These are phyloP conservation scores for Apocrypta bakeri DNA, from an alignment of 1,140 invertebrate species.

Conservation along the genomic window DNA sequence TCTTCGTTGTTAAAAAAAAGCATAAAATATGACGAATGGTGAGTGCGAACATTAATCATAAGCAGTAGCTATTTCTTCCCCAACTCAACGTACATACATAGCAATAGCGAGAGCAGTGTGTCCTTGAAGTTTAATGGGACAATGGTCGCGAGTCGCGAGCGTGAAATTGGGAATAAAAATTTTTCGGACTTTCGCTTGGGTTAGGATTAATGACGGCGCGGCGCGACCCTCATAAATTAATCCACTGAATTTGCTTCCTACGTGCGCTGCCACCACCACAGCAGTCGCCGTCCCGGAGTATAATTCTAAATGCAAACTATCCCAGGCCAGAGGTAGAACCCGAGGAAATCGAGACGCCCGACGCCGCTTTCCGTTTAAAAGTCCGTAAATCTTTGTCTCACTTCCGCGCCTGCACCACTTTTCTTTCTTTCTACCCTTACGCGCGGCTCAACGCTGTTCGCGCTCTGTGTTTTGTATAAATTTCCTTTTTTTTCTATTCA, in stretches of 20 bases:
- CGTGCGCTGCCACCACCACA: slow-evolving; percentile 1
- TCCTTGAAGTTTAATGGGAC: slow-evolving; percentile 55
- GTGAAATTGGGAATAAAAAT: slow-evolving; percentile 58
- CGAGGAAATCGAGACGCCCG: slow-evolving; percentile 33
- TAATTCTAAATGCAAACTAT: slow-evolving; percentile 33
- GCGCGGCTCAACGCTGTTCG: neutral
- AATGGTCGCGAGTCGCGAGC: slow-evolving; percentile 44
- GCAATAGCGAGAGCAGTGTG: slow-evolving; percentile 31
- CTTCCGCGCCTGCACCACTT: neutral
- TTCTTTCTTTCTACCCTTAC: neutral
- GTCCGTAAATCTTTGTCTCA: slow-evolving; percentile 32
- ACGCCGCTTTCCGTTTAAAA: slow-evolving; percentile 37
- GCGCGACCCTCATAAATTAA: slow-evolving; percentile 50
- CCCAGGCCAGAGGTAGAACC: neutral
- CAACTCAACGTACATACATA: neutral
- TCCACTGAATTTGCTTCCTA: slow-evolving; percentile 40
- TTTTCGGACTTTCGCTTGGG: slow-evolving; percentile 31
- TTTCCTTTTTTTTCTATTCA: too few relatives aligned
- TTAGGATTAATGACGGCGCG: slow-evolving; percentile 48
- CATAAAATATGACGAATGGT: slow-evolving; percentile 52
- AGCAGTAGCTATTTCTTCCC: neutral
- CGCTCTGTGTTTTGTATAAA: neutral
- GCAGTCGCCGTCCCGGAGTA: slow-evolving; percentile 29
- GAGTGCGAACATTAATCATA: slow-evolving; percentile 48
- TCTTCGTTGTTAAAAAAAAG: slow-evolving; percentile 24